Percentiles rank a stretch among this genome's conserved stretches.
phyloP scores from a whole-genome alignment of 2,797 vertebrate genomes.

The Alca torda region DNA sequence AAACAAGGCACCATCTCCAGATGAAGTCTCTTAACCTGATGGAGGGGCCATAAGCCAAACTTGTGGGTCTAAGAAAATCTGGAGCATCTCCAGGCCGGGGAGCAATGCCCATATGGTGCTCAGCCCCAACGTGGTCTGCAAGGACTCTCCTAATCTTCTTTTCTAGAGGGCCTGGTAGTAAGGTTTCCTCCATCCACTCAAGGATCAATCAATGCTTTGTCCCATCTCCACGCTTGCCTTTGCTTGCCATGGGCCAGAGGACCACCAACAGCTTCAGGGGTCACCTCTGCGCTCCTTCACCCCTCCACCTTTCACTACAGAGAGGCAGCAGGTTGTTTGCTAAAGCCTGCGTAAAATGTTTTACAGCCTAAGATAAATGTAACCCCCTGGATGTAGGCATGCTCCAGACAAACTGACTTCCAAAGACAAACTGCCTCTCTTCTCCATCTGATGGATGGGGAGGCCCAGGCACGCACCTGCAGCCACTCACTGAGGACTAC shows the following conservation, averaged over 20 bases:
- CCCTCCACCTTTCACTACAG: background rate
- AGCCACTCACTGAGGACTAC: background rate
- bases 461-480: background rate
- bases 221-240: background rate
- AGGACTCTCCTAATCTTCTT: background rate
- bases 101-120: accelerated
- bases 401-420: background rate
- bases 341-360: background rate
- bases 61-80: background rate
- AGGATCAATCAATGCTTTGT: background rate
- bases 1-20: background rate
- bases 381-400: background rate
- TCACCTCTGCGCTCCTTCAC: background rate
- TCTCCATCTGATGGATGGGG: background rate
- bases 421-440: background rate
- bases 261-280: background rate
- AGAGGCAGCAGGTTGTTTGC: background rate
- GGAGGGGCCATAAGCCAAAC: background rate
- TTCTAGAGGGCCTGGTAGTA: background rate
- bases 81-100: accelerated
- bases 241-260: background rate
- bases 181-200: background rate
- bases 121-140: background rate
- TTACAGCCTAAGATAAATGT: background rate
- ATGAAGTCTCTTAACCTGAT: background rate